A percentile compares a stretch with the other conserved stretches of the same genome.
Evolutionary conservation across 2,797 vertebrate genomes (phyloP).

Genomic region (Coilia nasus): DNA sequence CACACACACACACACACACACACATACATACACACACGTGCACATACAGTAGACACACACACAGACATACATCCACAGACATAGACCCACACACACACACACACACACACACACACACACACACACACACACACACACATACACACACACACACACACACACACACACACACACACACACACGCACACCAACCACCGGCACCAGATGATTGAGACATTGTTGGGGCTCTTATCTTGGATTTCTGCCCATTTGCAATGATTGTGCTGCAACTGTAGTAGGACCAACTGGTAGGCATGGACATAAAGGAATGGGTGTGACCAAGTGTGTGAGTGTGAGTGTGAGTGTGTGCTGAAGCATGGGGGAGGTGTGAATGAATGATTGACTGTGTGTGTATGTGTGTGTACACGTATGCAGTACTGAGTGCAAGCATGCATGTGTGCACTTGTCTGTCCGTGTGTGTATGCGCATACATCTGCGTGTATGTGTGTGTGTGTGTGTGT

Average conservation of each 20-base stretch:
- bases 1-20: constrained; percentile 52
- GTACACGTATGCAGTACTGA: neutral
- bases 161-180: constrained; percentile 57
- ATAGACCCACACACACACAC: constrained; percentile 54
- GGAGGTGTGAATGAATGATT: constrained; percentile 3
- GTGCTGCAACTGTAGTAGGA: neutral
- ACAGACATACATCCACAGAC: constrained; percentile 47
- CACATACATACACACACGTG: constrained; percentile 31
- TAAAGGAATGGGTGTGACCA: neutral
- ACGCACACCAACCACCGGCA: constrained; percentile 40
- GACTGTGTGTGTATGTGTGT: constrained; percentile 15
- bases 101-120: constrained; percentile 56
- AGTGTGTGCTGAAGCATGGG: neutral
- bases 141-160: constrained; percentile 55
- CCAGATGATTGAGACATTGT: constrained; percentile 40
- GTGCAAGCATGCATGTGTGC: neutral
- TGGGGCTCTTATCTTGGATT: neutral
- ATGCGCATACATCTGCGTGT: neutral
- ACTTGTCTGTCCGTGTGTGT: neutral
- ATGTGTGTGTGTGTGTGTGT: constrained; percentile 32
- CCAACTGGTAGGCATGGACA: neutral
- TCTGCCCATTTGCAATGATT: neutral
- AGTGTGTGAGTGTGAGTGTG: neutral
- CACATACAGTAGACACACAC: constrained; percentile 31
- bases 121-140: constrained; percentile 56